These are phyloP conservation scores for Halcyon smyrnensis DNA, from an alignment of 2,797 vertebrate species.

Conservation along the genomic window DNA sequence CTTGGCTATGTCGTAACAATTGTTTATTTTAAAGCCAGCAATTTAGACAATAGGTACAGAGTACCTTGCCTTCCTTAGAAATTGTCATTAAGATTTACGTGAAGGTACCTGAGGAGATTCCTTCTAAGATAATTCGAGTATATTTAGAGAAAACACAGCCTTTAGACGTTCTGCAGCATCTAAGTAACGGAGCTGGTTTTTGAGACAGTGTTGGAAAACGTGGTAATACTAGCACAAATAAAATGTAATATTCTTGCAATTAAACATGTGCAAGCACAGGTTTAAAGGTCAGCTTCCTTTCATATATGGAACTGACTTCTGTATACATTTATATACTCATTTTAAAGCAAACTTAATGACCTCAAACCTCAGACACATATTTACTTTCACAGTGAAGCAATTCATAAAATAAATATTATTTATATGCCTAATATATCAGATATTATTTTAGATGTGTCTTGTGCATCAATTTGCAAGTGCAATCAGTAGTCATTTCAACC, in stretches of 20 bases:
- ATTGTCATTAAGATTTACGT: background rate
- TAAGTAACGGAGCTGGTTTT: background rate
- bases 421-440: background rate
- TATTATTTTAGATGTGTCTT: background rate
- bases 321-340: background rate
- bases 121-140: background rate
- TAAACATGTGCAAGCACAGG: background rate
- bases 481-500: background rate
- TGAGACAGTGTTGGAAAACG: background rate
- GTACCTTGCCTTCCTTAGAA: background rate
- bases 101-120: background rate
- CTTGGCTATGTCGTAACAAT: background rate
- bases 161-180: background rate
- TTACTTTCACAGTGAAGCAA: background rate
- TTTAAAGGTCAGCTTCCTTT: background rate
- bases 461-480: background rate
- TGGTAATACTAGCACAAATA: background rate
- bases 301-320: background rate
- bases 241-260: background rate
- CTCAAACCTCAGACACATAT: background rate
- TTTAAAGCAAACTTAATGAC: background rate
- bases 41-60: background rate
- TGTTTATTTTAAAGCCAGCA: background rate
- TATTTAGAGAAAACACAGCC: background rate
- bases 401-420: constrained; percentile 11